Evolutionary conservation across 2,113 vertebrate genomes (phyloP).

Genomic region (Nestor notabilis): DNA sequence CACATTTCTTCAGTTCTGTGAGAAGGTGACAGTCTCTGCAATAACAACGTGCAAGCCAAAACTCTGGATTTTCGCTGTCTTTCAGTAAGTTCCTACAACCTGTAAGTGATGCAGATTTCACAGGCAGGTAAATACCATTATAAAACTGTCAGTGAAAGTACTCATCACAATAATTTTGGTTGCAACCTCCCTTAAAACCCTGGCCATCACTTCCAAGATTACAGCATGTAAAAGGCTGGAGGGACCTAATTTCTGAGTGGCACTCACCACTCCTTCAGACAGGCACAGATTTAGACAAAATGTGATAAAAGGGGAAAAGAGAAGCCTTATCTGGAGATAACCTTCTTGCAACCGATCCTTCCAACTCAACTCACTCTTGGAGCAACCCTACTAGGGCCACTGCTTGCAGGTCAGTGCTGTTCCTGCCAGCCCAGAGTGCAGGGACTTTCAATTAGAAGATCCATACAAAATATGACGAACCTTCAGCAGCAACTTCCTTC

Average conservation of each 20-base stretch:
- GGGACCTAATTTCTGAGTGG: background rate
- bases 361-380: background rate
- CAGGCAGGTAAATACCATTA: background rate
- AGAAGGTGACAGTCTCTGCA: background rate
- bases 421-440: rapidly evolving
- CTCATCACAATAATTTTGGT: background rate
- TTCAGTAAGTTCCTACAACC: background rate
- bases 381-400: rapidly evolving
- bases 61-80: background rate
- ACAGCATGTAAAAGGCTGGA: background rate
- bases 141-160: background rate
- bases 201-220: background rate
- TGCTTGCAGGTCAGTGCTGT: background rate
- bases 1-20: background rate
- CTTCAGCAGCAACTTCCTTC: background rate
- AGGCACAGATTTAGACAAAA: background rate
- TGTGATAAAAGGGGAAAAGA: background rate
- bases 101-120: background rate
- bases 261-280: background rate
- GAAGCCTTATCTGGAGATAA: background rate
- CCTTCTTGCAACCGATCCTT: background rate
- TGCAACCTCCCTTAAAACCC: background rate
- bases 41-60: background rate
- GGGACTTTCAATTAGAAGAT: background rate
- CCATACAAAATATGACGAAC: background rate